Base-by-base conservation (phyloP, 1,140 invertebrate species). In the Hylaeus volcanicus region DNA sequence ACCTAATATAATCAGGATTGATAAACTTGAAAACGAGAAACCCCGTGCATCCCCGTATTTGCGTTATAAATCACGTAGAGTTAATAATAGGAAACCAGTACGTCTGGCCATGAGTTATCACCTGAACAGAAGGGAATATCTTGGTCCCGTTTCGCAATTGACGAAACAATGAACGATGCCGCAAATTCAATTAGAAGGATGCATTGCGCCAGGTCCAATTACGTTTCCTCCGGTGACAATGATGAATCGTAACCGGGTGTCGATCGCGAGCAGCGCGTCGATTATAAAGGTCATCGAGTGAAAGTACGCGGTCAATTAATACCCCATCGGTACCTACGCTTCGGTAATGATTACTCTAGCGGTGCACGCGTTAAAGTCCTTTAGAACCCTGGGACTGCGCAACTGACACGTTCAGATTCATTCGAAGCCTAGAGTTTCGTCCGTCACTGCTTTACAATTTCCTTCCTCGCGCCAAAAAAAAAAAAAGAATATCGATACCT, bases 281-380 rank as follows among this genome's bases (percentile, higher is more conserved):
- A 80, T 80, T 80, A 80, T 75, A 80, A 80, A 80, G 79, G 79
- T 80, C 79, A 74, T 53, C 72, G 64, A 80, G 79, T 80, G 79
- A 80, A 80, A 80, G 79, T 75, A 74, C 79, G 55, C 71, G 78
- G 78, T 61, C 73, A 80, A 80, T 80, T 80, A 80, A 80, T 80
- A 75, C 73, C 26, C 79, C 72, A 74, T 80, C 79, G 79, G 68
- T 61, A 75, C 43, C 73, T 80, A 45, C 26, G 11, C 15, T 56
- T 14, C 64, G 72, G 69, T 80, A 73, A 82, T 84, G 82, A 84
- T 84, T 82, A 64, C 58, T 26, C 48, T 14, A 51, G 61, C 73
- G 41, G 26, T n/a, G 66, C 64, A 45, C 79, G 79, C 74, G 74
- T 64, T 70, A 81, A 84, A 83, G 78, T 75, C 53, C n/a, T 39